Evolutionary conservation across 2,113 vertebrate genomes (phyloP).

Genomic region (Columbina picui): DNA sequence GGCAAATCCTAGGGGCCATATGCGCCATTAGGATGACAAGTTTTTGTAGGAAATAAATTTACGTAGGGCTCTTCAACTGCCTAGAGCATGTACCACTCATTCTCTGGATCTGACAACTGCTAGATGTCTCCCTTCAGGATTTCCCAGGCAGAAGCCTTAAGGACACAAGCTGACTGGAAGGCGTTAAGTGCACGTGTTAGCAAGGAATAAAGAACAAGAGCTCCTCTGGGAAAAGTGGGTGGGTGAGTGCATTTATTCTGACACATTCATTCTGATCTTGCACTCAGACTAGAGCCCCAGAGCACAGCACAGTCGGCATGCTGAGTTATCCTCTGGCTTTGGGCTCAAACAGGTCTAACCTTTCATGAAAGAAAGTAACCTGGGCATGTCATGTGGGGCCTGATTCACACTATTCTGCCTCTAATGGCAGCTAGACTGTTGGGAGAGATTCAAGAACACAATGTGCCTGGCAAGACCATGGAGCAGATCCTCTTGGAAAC

Average conservation of each 20-base stretch:
- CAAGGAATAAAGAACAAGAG: fast-evolving
- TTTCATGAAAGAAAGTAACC: not conserved
- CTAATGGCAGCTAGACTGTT: not conserved
- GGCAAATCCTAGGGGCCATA: not conserved
- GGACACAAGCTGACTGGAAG: not conserved
- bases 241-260: not conserved
- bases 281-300: not conserved
- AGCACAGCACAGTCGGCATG: not conserved
- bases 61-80: not conserved
- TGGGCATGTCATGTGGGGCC: fast-evolving
- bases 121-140: not conserved
- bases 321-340: not conserved
- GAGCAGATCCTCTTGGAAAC: too few species aligned
- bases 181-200: fast-evolving
- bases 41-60: not conserved
- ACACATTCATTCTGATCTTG: not conserved
- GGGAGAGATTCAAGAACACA: fast-evolving
- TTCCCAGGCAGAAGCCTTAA: not conserved
- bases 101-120: not conserved
- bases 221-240: not conserved
- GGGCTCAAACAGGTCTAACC: not conserved
- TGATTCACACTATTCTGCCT: not conserved
- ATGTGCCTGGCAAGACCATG: too few species aligned
- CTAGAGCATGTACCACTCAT: not conserved
- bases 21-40: fast-evolving